Percentiles rank a stretch among this genome's conserved stretches.
Evolutionary conservation across 2,888 invertebrate species (phyloP).

Genomic region (Apantesis nais): DNA sequence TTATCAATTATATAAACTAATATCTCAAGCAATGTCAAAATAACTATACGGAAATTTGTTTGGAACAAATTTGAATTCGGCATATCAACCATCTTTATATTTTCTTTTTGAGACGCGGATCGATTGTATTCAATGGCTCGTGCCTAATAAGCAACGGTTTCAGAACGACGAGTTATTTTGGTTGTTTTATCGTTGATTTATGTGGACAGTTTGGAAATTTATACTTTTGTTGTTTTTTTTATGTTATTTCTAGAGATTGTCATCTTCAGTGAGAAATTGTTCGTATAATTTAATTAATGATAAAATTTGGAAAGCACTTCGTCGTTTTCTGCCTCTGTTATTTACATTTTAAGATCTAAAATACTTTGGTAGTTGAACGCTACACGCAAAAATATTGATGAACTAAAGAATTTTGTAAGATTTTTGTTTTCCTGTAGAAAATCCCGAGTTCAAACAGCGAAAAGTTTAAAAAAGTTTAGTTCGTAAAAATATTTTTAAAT

Average conservation of each 20-base stretch:
- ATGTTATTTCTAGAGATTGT: slow-evolving; percentile 18
- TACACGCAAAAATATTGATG: background rate
- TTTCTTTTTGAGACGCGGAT: slow-evolving; percentile 26
- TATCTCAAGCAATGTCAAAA: slow-evolving; percentile 21
- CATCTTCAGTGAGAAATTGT: slow-evolving; percentile 15
- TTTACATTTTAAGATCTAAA: background rate
- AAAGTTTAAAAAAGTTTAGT: background rate
- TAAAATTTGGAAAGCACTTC: slow-evolving; percentile 12
- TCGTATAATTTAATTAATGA: slow-evolving; percentile 22
- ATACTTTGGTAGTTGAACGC: background rate
- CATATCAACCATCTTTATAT: slow-evolving; percentile 21
- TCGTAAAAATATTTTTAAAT: background rate
- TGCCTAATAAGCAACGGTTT: slow-evolving; percentile 39
- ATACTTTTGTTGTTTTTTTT: slow-evolving; percentile 20
- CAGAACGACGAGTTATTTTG: slow-evolving; percentile 25
- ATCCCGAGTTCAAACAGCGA: background rate
- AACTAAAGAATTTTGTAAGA: background rate
- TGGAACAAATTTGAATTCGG: slow-evolving; percentile 23
- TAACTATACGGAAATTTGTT: slow-evolving; percentile 10
- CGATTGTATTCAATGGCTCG: slow-evolving; percentile 37
- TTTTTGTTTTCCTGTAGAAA: background rate
- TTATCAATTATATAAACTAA: slow-evolving; percentile 10
- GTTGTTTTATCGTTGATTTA: slow-evolving; percentile 28
- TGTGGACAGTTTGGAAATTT: slow-evolving; percentile 24
- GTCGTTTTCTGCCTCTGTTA: background rate